Evolutionary conservation across 2,888 invertebrate genomes (phyloP).

Genomic region (Athalia cordata): DNA sequence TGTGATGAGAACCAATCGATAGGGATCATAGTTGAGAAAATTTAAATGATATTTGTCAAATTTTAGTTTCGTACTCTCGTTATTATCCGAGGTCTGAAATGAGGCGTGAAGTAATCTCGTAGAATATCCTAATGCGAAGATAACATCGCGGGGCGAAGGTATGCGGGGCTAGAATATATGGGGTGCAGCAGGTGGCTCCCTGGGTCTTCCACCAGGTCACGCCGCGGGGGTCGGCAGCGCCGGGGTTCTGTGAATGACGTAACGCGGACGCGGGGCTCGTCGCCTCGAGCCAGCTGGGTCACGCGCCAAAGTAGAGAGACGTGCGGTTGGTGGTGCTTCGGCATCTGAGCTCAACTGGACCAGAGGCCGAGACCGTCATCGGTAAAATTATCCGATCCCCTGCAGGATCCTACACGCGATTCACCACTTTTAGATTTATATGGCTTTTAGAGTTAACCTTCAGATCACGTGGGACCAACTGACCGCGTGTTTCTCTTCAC

Average conservation of each 20-base stretch:
- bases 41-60: background rate
- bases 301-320: constrained; percentile 60
- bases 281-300: constrained; percentile 68
- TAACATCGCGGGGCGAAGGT: background rate
- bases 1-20: too few relatives aligned
- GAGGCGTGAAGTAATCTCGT: background rate
- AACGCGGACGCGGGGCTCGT: constrained; percentile 66
- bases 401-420: constrained; percentile 10
- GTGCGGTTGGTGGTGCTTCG: constrained; percentile 24
- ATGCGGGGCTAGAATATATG: constrained; percentile 3
- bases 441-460: constrained; percentile 31
- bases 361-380: constrained; percentile 23
- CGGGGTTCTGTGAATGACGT: constrained; percentile 60
- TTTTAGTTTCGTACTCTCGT: background rate
- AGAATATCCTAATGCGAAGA: background rate
- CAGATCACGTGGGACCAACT: constrained; percentile 30
- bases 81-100: background rate
- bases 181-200: constrained; percentile 51
- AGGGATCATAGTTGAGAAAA: too few relatives aligned
- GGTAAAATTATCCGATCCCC: background rate
- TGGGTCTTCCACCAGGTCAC: constrained; percentile 50
- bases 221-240: constrained; percentile 52
- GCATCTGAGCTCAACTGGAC: constrained; percentile 17
- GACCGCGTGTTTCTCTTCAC: constrained; percentile 32
- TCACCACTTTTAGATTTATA: constrained; percentile 6